Evolutionary conservation across 2,797 vertebrate species (phyloP).

Genomic region (Sebastes nivosus): DNA sequence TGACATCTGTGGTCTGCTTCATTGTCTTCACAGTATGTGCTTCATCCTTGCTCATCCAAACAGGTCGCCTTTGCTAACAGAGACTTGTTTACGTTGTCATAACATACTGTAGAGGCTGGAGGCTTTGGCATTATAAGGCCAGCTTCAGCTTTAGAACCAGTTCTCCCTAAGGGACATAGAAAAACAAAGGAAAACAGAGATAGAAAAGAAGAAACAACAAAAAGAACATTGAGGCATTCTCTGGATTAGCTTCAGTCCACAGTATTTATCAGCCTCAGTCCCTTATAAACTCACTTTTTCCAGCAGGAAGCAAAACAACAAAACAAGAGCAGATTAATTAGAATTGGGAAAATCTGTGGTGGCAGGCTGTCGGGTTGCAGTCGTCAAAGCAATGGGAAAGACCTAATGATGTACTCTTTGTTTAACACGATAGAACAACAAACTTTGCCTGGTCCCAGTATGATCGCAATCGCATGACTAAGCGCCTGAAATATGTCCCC

Average conservation of each 20-base stretch:
- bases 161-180: not conserved
- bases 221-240: slow-evolving; percentile 36
- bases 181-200: slow-evolving; percentile 10
- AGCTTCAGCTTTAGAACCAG: not conserved
- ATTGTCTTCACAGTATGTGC: slow-evolving; percentile 2
- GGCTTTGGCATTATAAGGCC: slow-evolving; percentile 1
- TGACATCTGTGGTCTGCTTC: slow-evolving; percentile 26
- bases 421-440: slow-evolving; percentile 76
- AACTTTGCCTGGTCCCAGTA: slow-evolving; percentile 62
- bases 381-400: slow-evolving; percentile 65
- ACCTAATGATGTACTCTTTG: slow-evolving; percentile 76
- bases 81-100: slow-evolving; percentile 47
- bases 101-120: slow-evolving; percentile 1
- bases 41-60: slow-evolving; percentile 31
- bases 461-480: slow-evolving; percentile 68
- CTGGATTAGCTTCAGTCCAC: slow-evolving; percentile 51
- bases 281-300: slow-evolving; percentile 75
- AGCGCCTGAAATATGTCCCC: slow-evolving; percentile 67
- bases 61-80: slow-evolving; percentile 17
- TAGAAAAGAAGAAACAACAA: slow-evolving; percentile 38
- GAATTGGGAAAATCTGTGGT: slow-evolving; percentile 74
- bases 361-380: slow-evolving; percentile 72
- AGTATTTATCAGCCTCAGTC: slow-evolving; percentile 58
- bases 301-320: slow-evolving; percentile 74
- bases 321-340: slow-evolving; percentile 78